Percentiles rank a stretch among this genome's conserved stretches.
phyloP scores from a whole-genome alignment of 2,888 invertebrate species.

The Protonemura montana region DNA sequence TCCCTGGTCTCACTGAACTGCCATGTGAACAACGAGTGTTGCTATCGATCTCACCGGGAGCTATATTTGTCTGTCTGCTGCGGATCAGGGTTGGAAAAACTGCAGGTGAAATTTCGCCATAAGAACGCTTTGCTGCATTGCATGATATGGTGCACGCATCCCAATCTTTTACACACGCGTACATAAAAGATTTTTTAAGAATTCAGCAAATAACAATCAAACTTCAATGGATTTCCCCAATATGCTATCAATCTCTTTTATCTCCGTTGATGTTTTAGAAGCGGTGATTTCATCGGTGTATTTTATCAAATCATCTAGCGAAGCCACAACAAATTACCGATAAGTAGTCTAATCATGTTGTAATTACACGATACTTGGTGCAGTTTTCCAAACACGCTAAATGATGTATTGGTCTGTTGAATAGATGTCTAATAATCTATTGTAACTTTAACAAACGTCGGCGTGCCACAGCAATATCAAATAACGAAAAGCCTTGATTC shows the following conservation, averaged over 20 bases:
- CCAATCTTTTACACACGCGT: too few relatives aligned
- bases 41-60: too few relatives aligned
- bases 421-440: background rate
- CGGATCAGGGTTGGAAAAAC: too few relatives aligned
- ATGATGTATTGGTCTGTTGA: background rate
- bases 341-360: background rate
- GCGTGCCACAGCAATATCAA: background rate
- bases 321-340: background rate
- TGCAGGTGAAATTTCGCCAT: too few relatives aligned
- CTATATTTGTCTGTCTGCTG: too few relatives aligned
- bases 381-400: background rate
- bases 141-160: too few relatives aligned
- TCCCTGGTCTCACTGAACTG: too few relatives aligned
- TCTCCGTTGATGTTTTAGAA: background rate
- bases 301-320: background rate
- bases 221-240: background rate
- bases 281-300: background rate
- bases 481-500: slow-evolving; percentile 2
- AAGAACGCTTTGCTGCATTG: too few relatives aligned
- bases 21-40: too few relatives aligned
- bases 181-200: background rate
- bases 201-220: background rate
- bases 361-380: background rate
- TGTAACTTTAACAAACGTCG: background rate
- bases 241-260: background rate